Conservation (phyloP, 2,113 vertebrate genomes). For the Colossoma macropomum region DNA sequence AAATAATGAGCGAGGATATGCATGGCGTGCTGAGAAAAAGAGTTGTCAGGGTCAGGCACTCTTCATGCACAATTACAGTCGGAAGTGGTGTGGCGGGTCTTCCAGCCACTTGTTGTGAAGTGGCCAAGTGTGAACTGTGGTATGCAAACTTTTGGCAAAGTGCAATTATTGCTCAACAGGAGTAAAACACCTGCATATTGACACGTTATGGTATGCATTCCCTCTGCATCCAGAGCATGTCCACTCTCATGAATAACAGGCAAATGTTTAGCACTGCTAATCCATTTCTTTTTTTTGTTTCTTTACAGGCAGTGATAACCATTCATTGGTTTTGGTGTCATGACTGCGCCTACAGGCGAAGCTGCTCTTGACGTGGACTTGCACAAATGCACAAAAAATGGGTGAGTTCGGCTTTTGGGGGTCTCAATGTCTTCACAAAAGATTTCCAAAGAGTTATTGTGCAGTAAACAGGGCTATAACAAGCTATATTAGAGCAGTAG, state of each 20-base stretch:
- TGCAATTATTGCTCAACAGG: background rate
- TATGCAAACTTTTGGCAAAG: background rate
- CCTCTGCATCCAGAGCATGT: too few species aligned
- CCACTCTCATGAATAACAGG: background rate
- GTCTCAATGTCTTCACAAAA: background rate
- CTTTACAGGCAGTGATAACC: background rate
- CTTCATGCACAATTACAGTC: slow-evolving; percentile 51
- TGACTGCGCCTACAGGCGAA: background rate
- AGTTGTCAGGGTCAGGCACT: slow-evolving; percentile 78
- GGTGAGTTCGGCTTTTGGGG: background rate
- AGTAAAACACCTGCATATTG: background rate
- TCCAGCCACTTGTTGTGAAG: slow-evolving; percentile 6
- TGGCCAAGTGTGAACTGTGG: background rate
- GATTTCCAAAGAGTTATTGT: background rate
- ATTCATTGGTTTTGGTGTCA: background rate
- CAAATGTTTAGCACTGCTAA: background rate
- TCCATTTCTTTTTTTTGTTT: background rate
- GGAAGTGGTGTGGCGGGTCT: slow-evolving; percentile 39
- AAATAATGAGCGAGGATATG: slow-evolving; percentile 89
- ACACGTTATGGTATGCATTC: background rate
- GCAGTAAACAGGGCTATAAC: background rate
- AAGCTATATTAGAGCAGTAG: too few species aligned
- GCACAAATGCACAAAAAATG: background rate
- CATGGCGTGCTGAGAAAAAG: slow-evolving; percentile 76
- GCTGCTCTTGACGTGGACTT: background rate